Evolutionary conservation across 2,888 invertebrate genomes (phyloP), one percentile per base, ranked within the genome.

Genomic region (Chirona hameri): DNA sequence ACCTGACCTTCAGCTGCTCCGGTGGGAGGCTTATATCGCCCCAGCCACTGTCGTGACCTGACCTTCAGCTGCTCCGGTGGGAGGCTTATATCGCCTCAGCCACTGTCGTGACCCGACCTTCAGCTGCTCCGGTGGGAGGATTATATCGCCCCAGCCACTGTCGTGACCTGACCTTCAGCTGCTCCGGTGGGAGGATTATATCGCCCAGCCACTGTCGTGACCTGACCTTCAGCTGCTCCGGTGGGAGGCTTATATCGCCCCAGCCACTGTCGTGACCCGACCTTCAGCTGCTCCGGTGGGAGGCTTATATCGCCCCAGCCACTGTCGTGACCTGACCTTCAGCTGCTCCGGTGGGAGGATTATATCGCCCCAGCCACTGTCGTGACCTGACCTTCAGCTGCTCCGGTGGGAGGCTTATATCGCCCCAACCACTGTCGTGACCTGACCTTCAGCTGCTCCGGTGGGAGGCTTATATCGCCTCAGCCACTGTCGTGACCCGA

Each of bases 361-460:
- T 39, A 7, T 39, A 7, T 39, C 39, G 39, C 7, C 39, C 39
- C 2, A 39, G 39, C 39, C 39, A 39, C 39, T 39, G 39, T 39
- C 39, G 39, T 39, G 39, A 39, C 7, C 39, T 7, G 39, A 39
- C 39, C 39, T 39, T 39, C 39, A 2, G 39, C 39, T 2, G 7
- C 39, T 2, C 39, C 39, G 39, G 39, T 39, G 39, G 39, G 39
- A 39, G 39, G 39, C 39, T 39, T 7, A 39, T 60, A n/a, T 60
- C 60, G 24, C 60, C n/a, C 24, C n/a, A n/a, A 9, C 10, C 24
- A 10, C n/a, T 60, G n/a, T n/a, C n/a, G 24, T 60, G 60, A n/a
- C 60, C n/a, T n/a, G 60, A 60, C 60, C 65, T 14, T 7, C 76
- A 76, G 76, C 21, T 81, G 91, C 91, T 39, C 39, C 39, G 39